Conservation (phyloP, 2,797 vertebrate species). For the Echiichthys vipera region DNA sequence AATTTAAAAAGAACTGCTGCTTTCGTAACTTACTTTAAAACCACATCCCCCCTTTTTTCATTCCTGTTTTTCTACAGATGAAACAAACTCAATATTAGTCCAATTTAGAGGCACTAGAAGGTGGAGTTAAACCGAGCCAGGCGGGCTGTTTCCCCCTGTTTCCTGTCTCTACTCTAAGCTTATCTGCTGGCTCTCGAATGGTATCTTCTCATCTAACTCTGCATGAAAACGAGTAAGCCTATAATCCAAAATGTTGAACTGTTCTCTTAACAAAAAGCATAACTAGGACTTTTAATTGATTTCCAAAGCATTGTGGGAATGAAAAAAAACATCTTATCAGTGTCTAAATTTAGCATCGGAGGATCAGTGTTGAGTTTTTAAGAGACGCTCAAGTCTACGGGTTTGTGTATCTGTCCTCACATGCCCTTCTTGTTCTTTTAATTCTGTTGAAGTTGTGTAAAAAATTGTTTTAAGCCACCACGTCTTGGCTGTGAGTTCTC, state of each 20-base stretch:
- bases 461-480: conserved; percentile 1
- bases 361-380: neutral
- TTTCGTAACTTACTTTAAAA: no score
- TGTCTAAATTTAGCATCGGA: neutral
- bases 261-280: neutral
- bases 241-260: neutral
- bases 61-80: neutral
- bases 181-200: neutral
- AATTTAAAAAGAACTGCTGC: no score
- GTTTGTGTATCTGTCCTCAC: neutral
- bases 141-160: neutral
- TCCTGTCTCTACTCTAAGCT: neutral
- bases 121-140: neutral
- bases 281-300: neutral
- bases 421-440: neutral
- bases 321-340: neutral
- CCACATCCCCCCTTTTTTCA: accelerated
- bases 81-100: neutral
- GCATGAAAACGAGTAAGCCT: neutral
- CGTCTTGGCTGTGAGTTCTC: conserved; percentile 13
- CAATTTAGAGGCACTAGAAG: neutral
- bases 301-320: neutral
- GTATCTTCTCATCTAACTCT: neutral
- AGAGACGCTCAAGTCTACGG: neutral
- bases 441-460: neutral